Evolutionary conservation across 1,140 invertebrate genomes (phyloP).

Genomic region (Harlomillsia oculata): DNA sequence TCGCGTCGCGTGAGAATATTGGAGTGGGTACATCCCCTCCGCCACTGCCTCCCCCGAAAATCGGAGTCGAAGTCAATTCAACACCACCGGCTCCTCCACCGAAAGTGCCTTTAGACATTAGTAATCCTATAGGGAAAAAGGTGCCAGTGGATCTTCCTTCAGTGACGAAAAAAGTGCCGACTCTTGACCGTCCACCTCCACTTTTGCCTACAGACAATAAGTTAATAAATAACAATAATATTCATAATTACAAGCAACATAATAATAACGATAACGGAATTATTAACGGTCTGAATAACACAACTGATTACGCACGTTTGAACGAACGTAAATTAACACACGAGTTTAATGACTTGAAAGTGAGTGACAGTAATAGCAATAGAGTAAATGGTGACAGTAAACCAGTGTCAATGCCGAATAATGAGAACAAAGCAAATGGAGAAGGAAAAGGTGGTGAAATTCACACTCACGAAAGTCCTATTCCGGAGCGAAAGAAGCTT

Average conservation of each 20-base stretch:
- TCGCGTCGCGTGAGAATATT: not conserved
- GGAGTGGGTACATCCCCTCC: not conserved
- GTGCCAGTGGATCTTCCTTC: no score
- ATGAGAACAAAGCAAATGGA: not conserved
- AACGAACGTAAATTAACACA: slow-evolving; percentile 1
- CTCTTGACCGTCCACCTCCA: slow-evolving; percentile 4
- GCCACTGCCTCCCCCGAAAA: slow-evolving; percentile 31
- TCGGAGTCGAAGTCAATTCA: slow-evolving; percentile 32
- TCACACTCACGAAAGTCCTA: slow-evolving; percentile 77
- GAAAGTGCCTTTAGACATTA: slow-evolving; percentile 7
- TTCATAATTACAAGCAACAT: slow-evolving; percentile 21
- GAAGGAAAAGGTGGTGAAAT: slow-evolving; percentile 12
- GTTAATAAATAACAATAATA: not conserved
- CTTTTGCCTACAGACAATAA: slow-evolving; percentile 2
- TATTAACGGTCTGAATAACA: slow-evolving; percentile 29
- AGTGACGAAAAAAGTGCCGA: not conserved
- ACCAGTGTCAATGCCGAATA: not conserved
- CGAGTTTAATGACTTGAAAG: slow-evolving; percentile 16
- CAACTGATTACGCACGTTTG: slow-evolving; percentile 7
- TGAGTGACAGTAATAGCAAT: slow-evolving; percentile 13
- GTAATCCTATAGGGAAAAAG: slow-evolving; percentile 1
- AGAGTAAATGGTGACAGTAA: not conserved
- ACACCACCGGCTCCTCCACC: slow-evolving; percentile 37
- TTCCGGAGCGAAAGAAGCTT: slow-evolving; percentile 83
- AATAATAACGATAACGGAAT: slow-evolving; percentile 34